A percentile compares a stretch with the other conserved stretches of the same genome.
phyloP scores from a whole-genome alignment of 2,888 invertebrate genomes.

The Phortica magna region DNA sequence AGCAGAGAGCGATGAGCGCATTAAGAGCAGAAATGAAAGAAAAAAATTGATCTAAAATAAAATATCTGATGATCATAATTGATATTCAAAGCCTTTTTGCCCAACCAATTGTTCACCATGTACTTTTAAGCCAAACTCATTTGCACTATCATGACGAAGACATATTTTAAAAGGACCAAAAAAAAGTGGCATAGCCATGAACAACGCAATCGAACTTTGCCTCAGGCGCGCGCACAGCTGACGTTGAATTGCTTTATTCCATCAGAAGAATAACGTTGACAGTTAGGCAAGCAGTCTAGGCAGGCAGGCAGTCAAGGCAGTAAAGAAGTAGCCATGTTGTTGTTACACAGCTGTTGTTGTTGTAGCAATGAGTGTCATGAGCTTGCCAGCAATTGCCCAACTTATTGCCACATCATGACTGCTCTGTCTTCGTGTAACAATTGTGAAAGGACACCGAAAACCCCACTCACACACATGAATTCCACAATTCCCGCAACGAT shows the following conservation, averaged over 20 bases:
- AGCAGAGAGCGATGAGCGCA: too few species aligned
- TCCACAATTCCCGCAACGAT: slow-evolving; percentile 19
- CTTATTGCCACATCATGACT: background rate
- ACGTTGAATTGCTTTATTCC: slow-evolving; percentile 47
- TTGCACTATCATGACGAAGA: too few species aligned
- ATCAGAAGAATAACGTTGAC: background rate
- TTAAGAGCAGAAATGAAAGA: too few species aligned
- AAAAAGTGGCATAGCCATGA: background rate
- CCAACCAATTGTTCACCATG: too few species aligned
- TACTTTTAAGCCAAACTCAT: too few species aligned
- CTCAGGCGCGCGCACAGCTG: slow-evolving; percentile 4
- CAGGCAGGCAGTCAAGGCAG: background rate
- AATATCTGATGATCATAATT: too few species aligned
- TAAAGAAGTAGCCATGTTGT: background rate
- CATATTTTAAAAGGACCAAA: background rate
- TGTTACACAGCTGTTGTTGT: background rate
- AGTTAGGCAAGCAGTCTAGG: background rate
- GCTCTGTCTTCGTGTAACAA: background rate
- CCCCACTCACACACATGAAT: background rate
- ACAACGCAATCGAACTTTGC: background rate
- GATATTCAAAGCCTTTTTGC: too few species aligned
- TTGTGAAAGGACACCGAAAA: background rate
- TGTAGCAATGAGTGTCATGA: background rate
- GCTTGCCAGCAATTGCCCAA: background rate
- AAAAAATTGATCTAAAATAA: too few species aligned